Percentiles rank a stretch among this genome's conserved stretches.
phyloP scores from a whole-genome alignment of 1,140 invertebrate species.

The Arion vulgaris region DNA sequence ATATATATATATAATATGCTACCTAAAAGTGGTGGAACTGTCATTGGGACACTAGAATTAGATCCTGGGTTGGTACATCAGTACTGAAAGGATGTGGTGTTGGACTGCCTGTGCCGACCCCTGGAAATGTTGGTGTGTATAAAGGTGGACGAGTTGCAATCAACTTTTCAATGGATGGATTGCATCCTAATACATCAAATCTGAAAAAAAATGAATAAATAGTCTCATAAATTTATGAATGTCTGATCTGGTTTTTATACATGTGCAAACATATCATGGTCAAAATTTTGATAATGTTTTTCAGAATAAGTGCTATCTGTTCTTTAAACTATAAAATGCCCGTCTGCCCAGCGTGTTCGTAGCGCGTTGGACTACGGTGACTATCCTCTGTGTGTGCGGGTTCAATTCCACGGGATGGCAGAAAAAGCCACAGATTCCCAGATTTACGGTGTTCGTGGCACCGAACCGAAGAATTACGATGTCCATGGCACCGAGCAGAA shows the following conservation, averaged over 20 bases:
- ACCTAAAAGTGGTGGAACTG: background rate
- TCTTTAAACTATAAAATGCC: too few species aligned
- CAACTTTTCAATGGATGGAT: background rate
- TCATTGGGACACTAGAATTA: background rate
- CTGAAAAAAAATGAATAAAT: constrained; percentile 3
- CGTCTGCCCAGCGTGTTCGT: too few species aligned
- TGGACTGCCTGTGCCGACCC: constrained; percentile 1
- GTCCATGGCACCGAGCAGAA: too few species aligned
- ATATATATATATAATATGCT: background rate
- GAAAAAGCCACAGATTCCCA: too few species aligned
- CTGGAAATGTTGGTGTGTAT: background rate
- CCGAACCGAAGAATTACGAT: too few species aligned
- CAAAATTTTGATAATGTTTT: background rate
- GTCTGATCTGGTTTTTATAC: background rate
- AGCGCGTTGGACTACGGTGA: too few species aligned
- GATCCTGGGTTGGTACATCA: constrained; percentile 12
- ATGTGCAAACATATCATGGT: too few species aligned
- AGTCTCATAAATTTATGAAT: background rate
- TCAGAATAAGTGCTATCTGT: too few species aligned
- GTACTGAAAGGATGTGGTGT: background rate
- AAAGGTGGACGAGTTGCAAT: constrained; percentile 6
- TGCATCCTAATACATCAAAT: constrained; percentile 23
- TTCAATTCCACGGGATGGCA: too few species aligned
- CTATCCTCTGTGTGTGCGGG: too few species aligned
- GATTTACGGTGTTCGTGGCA: too few species aligned